Evolutionary conservation across 92 coral and sea anemone genomes (phyloP), one percentile per base, ranked within the genome.

Genomic region (Epizoanthus fatuus): DNA sequence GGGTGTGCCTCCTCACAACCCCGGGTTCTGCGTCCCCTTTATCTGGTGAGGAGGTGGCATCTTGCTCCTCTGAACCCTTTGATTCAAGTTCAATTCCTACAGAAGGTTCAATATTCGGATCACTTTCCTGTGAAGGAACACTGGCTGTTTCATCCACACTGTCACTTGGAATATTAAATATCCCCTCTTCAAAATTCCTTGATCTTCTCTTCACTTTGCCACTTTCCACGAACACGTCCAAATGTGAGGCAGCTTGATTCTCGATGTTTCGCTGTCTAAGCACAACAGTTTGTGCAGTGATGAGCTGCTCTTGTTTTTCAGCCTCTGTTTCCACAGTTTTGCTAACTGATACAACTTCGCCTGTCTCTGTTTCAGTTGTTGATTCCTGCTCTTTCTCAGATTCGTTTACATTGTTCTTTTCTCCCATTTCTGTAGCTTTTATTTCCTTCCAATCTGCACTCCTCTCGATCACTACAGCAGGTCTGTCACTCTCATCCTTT

Each of bases 181-280:
- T 86, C 3, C 98, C 95, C 51, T 86, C 98, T 86, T 95, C 98
- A 80, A 95, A 95, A 69, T 92, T 95, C 39, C 86, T 85, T 7
- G 96, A 95, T 49, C 89, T 79, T 59, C 98, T 85, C 79, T 95
- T 95, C 5, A 95, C 98, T n/a, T 87, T 90, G 9, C 98, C 98
- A 57, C 90, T 92, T 72, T 92, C 91, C 11, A 87, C 85, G 0
- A 89, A 80, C 4, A 89, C 93, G 78, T 90, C 89, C 9, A 90
- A 74, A 4, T 81, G 66, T 7, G 67, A 29, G 32, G 80, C 74
- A 3, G 40, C 7, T 52, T 72, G 11, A 37, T 52, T 63, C 54
- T 80, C 32, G 9, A 65, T n/a, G 62, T 79, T 29, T 57, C 7
- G 9, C 60, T 69, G 51, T 62, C 86, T 19, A 60, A 59, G 72